Evolutionary conservation across 2,888 invertebrate species (phyloP).

Genomic region (Sthenelais limicola): DNA sequence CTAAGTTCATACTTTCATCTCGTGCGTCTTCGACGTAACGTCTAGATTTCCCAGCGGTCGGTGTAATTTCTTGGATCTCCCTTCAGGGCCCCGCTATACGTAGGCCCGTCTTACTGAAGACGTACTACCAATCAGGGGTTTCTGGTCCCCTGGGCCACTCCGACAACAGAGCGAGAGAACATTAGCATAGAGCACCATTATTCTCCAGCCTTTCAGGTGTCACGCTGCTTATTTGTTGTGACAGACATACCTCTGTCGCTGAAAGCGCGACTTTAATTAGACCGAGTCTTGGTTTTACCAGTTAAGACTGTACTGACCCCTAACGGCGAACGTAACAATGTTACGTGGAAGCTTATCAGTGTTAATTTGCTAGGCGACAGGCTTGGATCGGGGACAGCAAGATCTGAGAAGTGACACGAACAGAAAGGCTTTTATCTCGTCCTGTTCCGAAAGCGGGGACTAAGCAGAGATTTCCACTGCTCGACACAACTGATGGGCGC

Average conservation of each 20-base stretch:
- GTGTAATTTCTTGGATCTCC: slow-evolving; percentile 34
- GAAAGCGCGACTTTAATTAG: slow-evolving; percentile 32
- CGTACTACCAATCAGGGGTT: slow-evolving; percentile 34
- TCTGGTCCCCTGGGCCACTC: slow-evolving; percentile 7
- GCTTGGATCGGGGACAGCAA: too few relatives aligned
- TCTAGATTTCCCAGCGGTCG: slow-evolving; percentile 35
- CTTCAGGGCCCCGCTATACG: slow-evolving; percentile 21
- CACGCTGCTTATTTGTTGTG: slow-evolving; percentile 29
- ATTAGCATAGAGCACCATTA: slow-evolving; percentile 32
- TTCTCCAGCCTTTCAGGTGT: slow-evolving; percentile 23
- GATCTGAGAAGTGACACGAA: too few relatives aligned
- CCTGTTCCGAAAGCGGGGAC: too few relatives aligned
- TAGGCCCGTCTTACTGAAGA: slow-evolving; percentile 20
- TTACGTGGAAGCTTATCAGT: too few relatives aligned
- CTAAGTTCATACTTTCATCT: slow-evolving; percentile 17
- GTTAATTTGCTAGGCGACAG: too few relatives aligned
- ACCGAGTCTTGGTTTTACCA: too few relatives aligned
- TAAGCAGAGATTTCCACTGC: too few relatives aligned
- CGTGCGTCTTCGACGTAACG: slow-evolving; percentile 6
- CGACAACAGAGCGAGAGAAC: slow-evolving; percentile 2
- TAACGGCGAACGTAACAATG: too few relatives aligned
- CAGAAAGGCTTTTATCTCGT: too few relatives aligned
- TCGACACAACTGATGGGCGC: too few relatives aligned
- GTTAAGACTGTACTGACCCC: too few relatives aligned
- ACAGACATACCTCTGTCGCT: slow-evolving; percentile 25